Conservation (phyloP, 1,140 invertebrate genomes). For the Aricia agestis region DNA sequence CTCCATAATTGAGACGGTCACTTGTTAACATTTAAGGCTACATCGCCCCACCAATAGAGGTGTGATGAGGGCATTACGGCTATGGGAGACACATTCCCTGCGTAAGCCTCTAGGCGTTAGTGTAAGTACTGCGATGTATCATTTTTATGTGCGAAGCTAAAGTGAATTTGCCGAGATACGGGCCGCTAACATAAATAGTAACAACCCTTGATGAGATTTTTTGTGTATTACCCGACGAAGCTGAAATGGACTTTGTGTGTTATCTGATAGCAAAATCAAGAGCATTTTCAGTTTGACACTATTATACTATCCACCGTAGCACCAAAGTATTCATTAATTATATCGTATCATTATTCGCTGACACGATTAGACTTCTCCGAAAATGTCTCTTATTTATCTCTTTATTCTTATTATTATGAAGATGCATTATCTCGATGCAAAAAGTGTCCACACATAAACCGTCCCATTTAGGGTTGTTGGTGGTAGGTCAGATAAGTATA, state of each 20-base stretch:
- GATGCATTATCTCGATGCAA: no score
- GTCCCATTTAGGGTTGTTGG: no score
- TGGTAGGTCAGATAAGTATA: no score
- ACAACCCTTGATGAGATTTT: neutral
- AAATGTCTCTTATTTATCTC: no score
- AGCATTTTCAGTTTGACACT: no score
- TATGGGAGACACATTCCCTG: neutral
- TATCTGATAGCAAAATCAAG: no score
- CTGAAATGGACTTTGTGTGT: neutral
- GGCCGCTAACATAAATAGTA: neutral
- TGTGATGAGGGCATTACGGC: neutral
- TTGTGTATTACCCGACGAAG: neutral
- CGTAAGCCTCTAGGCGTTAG: neutral
- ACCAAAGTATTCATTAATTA: no score
- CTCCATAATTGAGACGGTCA: neutral
- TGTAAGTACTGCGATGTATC: neutral
- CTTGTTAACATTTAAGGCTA: neutral
- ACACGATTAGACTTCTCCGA: no score
- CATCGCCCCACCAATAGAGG: neutral
- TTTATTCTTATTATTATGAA: no score
- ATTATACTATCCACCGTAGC: no score
- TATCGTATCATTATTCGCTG: no score
- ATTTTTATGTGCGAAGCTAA: conserved; percentile 1
- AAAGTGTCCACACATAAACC: no score
- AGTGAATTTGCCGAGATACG: neutral